These are phyloP conservation scores for Syngnathus rostellatus DNA, from an alignment of 2,797 vertebrate species.

Conservation along the genomic window DNA sequence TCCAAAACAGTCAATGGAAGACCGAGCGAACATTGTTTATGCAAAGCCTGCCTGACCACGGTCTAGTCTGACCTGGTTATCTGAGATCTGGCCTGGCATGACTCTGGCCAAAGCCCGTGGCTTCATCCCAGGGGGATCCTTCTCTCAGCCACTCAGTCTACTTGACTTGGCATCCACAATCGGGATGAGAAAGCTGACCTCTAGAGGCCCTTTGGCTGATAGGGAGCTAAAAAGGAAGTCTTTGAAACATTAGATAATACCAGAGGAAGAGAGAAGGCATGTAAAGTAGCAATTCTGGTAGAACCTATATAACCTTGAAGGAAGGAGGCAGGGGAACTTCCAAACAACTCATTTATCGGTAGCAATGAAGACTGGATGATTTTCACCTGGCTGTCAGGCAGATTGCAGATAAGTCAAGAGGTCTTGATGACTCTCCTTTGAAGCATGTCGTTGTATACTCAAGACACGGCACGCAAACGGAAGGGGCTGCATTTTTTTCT, in stretches of 20 bases:
- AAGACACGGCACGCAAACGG: background rate
- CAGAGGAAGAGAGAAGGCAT: constrained; percentile 48
- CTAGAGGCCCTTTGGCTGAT: constrained; percentile 63
- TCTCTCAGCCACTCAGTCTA: constrained; percentile 50
- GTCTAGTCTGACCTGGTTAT: constrained; percentile 30
- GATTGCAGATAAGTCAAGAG: constrained; percentile 13
- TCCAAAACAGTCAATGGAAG: constrained; percentile 1
- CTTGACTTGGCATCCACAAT: constrained; percentile 61
- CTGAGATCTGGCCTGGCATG: constrained; percentile 44
- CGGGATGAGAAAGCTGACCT: constrained; percentile 62
- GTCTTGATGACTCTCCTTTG: background rate
- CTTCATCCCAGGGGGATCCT: constrained; percentile 47
- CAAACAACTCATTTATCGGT: constrained; percentile 24
- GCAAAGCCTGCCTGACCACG: constrained; percentile 12
- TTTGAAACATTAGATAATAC: constrained; percentile 72
- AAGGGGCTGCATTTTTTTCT: background rate
- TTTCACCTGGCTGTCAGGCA: constrained; percentile 9
- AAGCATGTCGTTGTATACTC: constrained; percentile 19
- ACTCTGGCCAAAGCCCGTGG: constrained; percentile 40
- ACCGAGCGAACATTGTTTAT: constrained; percentile 21
- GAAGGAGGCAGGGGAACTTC: constrained; percentile 10
- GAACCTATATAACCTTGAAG: constrained; percentile 48
- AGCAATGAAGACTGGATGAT: constrained; percentile 1
- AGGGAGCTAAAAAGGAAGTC: constrained; percentile 70
- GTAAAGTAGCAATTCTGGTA: constrained; percentile 40